Percentiles rank a stretch among this genome's conserved stretches.
These are phyloP conservation scores for Pteruthius melanotis DNA, from an alignment of 2,113 vertebrate species.

Conservation along the genomic window DNA sequence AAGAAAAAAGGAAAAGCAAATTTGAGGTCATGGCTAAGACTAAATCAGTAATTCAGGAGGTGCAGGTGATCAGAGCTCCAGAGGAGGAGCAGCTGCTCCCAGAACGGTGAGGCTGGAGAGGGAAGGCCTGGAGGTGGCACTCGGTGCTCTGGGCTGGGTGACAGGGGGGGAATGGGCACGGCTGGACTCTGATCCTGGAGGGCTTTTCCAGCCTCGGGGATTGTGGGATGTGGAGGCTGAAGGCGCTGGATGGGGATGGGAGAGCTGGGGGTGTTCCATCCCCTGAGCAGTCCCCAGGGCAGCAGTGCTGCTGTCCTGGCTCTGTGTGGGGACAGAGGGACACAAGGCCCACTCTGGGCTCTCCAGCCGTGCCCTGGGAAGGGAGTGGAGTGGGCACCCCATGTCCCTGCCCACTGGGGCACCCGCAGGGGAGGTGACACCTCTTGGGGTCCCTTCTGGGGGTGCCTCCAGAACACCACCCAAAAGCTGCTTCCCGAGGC, in stretches of 20 bases:
- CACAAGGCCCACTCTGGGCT: fast-evolving
- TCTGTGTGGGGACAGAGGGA: background rate
- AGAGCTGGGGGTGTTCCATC: no score
- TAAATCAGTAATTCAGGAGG: background rate
- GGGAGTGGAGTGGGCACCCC: background rate
- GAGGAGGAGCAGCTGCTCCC: background rate
- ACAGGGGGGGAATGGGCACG: background rate
- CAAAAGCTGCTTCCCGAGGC: background rate
- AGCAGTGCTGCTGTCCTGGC: fast-evolving
- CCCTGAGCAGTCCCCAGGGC: no score
- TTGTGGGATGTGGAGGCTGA: background rate
- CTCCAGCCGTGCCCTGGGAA: fast-evolving
- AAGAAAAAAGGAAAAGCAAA: background rate
- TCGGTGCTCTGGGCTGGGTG: background rate
- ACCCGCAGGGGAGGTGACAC: background rate
- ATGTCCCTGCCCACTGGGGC: background rate
- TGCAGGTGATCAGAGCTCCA: background rate
- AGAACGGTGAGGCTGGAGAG: background rate
- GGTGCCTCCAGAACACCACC: no score
- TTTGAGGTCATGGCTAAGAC: background rate
- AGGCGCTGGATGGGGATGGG: background rate
- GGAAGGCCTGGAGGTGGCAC: background rate
- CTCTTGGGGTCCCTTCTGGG: background rate
- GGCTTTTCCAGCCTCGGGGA: background rate
- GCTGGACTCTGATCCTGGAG: background rate